Evolutionary conservation across 92 coral and sea anemone genomes (phyloP).

Genomic region (Phymanthus crucifer): DNA sequence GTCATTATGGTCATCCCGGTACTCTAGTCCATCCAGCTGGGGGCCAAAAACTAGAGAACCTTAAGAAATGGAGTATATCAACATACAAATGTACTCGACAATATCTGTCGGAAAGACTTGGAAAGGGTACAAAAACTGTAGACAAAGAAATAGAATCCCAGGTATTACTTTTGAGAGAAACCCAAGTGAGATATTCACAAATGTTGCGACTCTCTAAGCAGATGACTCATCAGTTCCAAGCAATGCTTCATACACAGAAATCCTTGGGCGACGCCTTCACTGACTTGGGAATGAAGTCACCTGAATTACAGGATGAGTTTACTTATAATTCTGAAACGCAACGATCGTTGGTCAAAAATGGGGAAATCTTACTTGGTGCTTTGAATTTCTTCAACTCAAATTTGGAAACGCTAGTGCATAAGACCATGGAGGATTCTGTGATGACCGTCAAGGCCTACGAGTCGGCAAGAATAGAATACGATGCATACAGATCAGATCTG

Average conservation of each 20-base stretch:
- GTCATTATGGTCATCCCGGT: conserved; percentile 14
- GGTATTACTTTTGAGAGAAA: conserved; percentile 79
- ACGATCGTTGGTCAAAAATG: conserved; percentile 87
- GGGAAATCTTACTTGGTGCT: conserved; percentile 94
- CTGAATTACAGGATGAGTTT: conserved; percentile 94
- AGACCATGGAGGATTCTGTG: conserved; percentile 98
- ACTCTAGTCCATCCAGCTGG: conserved; percentile 68
- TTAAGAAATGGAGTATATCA: conserved; percentile 97
- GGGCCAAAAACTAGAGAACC: conserved; percentile 78
- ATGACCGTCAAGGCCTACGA: conserved; percentile 92
- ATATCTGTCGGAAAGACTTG: conserved; percentile 91
- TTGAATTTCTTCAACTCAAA: conserved; percentile 86
- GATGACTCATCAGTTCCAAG: conserved; percentile 86
- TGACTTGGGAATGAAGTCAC: conserved; percentile 96
- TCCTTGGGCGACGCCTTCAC: conserved; percentile 81
- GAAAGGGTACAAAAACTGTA: conserved; percentile 94
- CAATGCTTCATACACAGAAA: conserved; percentile 85
- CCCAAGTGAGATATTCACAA: conserved; percentile 78
- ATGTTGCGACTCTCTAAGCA: conserved; percentile 80
- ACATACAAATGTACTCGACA: conserved; percentile 96
- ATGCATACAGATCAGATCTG: conserved; percentile 97
- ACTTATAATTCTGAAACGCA: conserved; percentile 91
- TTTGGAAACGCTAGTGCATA: conserved; percentile 86
- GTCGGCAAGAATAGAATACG: conserved; percentile 94
- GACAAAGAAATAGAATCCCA: conserved; percentile 95